Base-by-base conservation (phyloP, 2,888 invertebrate species). In the Eurois occulta region DNA sequence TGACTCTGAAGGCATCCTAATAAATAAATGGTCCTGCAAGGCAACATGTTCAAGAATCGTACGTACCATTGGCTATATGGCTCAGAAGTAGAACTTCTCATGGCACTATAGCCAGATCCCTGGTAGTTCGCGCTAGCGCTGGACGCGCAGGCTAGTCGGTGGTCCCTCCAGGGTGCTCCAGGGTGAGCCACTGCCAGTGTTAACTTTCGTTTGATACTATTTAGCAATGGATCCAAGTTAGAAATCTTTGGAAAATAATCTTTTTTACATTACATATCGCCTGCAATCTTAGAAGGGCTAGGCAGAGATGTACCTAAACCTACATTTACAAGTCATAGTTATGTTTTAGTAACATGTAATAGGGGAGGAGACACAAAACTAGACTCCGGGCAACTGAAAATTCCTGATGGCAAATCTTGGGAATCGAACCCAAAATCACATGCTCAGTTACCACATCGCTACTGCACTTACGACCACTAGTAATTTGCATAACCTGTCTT, bases 41-140 rank as follows among this genome's bases (percentile, higher is more conserved):
- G 21, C n/a, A 11, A 43, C 24, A 32, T 64, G 3, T 35, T 52
- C 6, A 43, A 24, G 16, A 8, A 28, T 43, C 3, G 38, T 62
- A 87, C 88, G 86, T 80, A 96, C 96, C 96, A 96, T 46, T 95
- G 94, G 0, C 95, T 94, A 78, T 95, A 95, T 0, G 96, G 96
- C 80, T 97, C 97, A 0, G 96, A 96, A 0, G 94, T 93, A 35
- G 96, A 96, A 75, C 90, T 94, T 90, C 94, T 95, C 96, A 97
- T 95, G 41, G 96, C 96, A 0, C 96, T 96, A 76, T 97, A 96
- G 75, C 94, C 91, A n/a, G 93, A 92, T 0, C 92, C 88, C 83
- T 95, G 96, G 84, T 94, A 93, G 0, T 58, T 66, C 8, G n/a
- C 35, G 1, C 91, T 88, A 0, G 94, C 87, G 86, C 94, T 94